Evolutionary conservation across 1,140 invertebrate species (phyloP).

Genomic region (Apis florea): DNA sequence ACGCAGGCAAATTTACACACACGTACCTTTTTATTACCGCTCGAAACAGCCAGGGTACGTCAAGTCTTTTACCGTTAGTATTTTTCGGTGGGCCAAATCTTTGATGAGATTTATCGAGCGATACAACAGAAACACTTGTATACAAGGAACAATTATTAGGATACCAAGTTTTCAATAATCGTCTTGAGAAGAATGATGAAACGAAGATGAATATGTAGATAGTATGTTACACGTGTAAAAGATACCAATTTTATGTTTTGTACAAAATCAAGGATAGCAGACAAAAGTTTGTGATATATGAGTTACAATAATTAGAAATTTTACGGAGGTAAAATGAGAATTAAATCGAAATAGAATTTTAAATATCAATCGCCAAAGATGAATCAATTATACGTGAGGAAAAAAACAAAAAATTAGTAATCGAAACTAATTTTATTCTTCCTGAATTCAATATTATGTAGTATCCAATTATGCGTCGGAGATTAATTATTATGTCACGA

Average conservation of each 20-base stretch:
- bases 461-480: neutral
- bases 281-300: neutral
- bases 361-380: neutral
- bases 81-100: constrained; percentile 10
- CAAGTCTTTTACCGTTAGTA: constrained; percentile 38
- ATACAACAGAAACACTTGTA: constrained; percentile 13
- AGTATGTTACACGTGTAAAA: constrained; percentile 11
- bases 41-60: neutral
- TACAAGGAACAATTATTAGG: constrained; percentile 4
- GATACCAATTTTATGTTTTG: neutral
- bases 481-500: constrained; percentile 10
- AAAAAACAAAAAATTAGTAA: neutral
- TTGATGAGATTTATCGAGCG: constrained; percentile 12
- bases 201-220: neutral
- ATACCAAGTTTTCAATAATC: neutral
- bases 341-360: neutral
- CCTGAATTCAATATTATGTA: neutral
- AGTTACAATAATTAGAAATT: neutral
- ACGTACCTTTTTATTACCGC: constrained; percentile 20
- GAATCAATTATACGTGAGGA: neutral
- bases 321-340: neutral
- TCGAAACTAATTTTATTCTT: neutral
- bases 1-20: constrained; percentile 3
- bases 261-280: neutral
- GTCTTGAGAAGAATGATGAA: neutral